Conservation (phyloP, 2,113 vertebrate genomes). For the Mus spicilegus region DNA sequence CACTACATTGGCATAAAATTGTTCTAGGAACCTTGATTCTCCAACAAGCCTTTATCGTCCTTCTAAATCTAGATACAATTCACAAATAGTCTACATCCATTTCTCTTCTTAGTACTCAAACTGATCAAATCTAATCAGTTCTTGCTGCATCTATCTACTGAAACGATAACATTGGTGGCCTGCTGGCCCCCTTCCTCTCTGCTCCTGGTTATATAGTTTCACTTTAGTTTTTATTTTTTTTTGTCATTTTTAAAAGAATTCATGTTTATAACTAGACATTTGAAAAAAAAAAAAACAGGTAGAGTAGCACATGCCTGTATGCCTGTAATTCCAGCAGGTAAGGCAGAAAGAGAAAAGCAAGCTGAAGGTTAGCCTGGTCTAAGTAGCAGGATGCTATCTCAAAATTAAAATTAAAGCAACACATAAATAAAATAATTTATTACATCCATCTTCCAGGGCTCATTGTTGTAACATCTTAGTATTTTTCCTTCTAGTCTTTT, state of each 20-base stretch:
- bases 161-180: background rate
- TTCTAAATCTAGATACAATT: constrained; percentile 45
- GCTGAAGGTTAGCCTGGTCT: background rate
- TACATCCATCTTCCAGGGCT: background rate
- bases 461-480: constrained; percentile 48
- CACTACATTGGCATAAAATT: background rate
- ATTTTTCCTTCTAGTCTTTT: constrained; percentile 41
- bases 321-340: background rate
- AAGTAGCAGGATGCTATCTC: background rate
- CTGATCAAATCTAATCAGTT: constrained; percentile 11
- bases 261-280: background rate
- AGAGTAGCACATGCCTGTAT: background rate
- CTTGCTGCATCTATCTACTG: constrained; percentile 20
- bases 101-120: constrained; percentile 57
- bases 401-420: constrained; percentile 50
- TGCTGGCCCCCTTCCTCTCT: constrained; percentile 12
- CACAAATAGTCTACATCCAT: background rate
- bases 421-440: constrained; percentile 15
- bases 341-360: background rate
- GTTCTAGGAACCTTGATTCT: background rate
- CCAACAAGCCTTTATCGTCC: background rate
- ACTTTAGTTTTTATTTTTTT: background rate
- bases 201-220: constrained; percentile 10
- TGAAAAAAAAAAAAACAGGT: constrained; percentile 45
- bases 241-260: constrained; percentile 40